Percentiles rank a stretch among this genome's conserved stretches.
Conservation (phyloP, 2,888 invertebrate genomes). For the Adineta ricciae region DNA sequence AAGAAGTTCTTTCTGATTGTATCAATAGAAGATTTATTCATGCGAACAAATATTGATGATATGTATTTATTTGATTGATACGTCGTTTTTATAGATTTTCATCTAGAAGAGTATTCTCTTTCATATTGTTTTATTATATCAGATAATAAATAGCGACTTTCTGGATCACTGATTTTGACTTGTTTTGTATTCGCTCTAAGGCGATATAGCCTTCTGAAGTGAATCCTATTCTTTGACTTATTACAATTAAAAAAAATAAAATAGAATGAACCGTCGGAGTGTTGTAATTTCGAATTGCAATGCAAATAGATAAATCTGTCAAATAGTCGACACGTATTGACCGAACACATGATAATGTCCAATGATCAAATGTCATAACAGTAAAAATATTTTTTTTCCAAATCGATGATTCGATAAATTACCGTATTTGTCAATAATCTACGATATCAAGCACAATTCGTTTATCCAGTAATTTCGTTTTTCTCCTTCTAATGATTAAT, state of each 20-base stretch:
- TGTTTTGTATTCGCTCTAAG: not conserved
- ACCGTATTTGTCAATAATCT: not conserved
- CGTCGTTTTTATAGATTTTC: not conserved
- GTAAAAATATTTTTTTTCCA: not conserved
- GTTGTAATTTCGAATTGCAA: no score
- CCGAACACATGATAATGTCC: not conserved
- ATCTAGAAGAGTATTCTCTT: not conserved
- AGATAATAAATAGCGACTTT: not conserved
- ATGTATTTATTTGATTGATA: not conserved
- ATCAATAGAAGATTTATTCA: no score
- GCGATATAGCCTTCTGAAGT: no score
- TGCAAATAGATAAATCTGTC: not conserved
- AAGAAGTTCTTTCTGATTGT: no score
- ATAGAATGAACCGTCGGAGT: no score
- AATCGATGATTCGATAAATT: not conserved
- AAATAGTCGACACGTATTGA: not conserved
- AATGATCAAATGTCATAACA: not conserved
- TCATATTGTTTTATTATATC: not conserved
- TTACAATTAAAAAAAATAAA: no score
- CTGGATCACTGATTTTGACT: not conserved
- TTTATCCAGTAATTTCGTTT: not conserved
- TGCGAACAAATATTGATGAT: no score
- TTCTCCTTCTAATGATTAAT: not conserved
- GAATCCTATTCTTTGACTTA: no score
- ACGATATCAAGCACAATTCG: not conserved